phyloP scores from a whole-genome alignment of 2,888 invertebrate genomes.

The Salticus scenicus region DNA sequence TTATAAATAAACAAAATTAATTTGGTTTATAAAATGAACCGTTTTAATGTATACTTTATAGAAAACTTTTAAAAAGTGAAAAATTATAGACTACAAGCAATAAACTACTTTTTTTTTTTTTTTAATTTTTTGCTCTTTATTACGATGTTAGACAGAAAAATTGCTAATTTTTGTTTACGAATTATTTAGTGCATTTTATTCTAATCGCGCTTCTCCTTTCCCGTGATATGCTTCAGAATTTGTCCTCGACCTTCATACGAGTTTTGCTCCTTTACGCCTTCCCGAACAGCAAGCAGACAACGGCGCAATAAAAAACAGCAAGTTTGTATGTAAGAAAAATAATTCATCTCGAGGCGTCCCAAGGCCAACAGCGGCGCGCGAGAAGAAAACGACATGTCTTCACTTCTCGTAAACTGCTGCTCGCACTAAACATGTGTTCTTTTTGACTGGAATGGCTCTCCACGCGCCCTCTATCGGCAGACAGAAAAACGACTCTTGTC shows the following conservation, averaged over 20 bases:
- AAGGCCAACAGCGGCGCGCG: conserved; percentile 61
- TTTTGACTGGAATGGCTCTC: conserved; percentile 16
- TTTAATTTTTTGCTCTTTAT: too few species aligned
- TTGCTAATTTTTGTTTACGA: too few species aligned
- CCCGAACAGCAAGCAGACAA: background rate
- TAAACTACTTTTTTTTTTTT: too few species aligned
- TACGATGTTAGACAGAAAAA: too few species aligned
- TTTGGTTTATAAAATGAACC: too few species aligned
- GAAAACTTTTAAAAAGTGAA: too few species aligned
- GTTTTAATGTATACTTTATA: too few species aligned
- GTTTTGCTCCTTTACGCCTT: background rate
- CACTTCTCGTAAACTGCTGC: background rate
- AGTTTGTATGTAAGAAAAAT: conserved; percentile 24
- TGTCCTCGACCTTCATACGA: background rate
- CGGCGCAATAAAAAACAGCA: conserved; percentile 31
- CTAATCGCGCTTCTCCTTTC: too few species aligned
- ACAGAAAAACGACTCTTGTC: background rate
- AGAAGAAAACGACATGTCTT: conserved; percentile 28
- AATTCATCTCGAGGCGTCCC: conserved; percentile 53
- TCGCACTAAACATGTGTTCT: conserved; percentile 56
- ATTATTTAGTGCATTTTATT: too few species aligned
- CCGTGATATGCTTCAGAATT: too few species aligned
- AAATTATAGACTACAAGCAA: too few species aligned
- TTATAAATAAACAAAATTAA: too few species aligned
- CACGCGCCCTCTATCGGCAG: conserved; percentile 51